These are phyloP conservation scores for Drosophila punjabiensis DNA, from an alignment of 1,140 invertebrate genomes.

Conservation along the genomic window DNA sequence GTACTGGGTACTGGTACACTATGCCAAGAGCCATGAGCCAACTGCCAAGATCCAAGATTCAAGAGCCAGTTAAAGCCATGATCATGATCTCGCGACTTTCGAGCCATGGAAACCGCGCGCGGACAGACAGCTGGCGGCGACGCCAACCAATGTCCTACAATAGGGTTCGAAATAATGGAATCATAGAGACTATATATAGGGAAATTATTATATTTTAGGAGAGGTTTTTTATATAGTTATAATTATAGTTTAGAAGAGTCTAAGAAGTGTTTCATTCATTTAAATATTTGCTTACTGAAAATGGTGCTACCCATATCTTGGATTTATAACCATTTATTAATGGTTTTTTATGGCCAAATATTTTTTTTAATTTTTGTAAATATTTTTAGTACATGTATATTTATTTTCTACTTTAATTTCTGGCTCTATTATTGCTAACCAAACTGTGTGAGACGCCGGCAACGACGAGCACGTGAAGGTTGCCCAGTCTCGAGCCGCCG, in stretches of 20 bases:
- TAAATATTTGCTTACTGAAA: not conserved
- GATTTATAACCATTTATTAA: not conserved
- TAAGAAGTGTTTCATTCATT: not conserved
- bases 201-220: too few relatives aligned
- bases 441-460: constrained; percentile 20
- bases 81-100: constrained; percentile 81
- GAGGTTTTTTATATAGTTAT: too few relatives aligned
- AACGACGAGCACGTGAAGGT: constrained; percentile 70
- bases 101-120: constrained; percentile 64
- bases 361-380: too few relatives aligned
- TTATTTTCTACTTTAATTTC: not conserved
- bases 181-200: too few relatives aligned
- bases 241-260: not conserved
- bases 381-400: not conserved
- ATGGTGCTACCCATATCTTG: rapidly evolving
- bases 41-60: constrained; percentile 72
- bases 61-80: constrained; percentile 84
- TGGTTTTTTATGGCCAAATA: not conserved
- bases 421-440: not conserved
- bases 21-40: constrained; percentile 80
- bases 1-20: constrained; percentile 41
- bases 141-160: constrained; percentile 25
- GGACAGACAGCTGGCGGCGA: constrained; percentile 54
- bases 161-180: not conserved
- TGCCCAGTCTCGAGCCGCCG: constrained; percentile 60